Evolutionary conservation across 2,888 invertebrate genomes (phyloP).

Genomic region (Ichneumon xanthorius): DNA sequence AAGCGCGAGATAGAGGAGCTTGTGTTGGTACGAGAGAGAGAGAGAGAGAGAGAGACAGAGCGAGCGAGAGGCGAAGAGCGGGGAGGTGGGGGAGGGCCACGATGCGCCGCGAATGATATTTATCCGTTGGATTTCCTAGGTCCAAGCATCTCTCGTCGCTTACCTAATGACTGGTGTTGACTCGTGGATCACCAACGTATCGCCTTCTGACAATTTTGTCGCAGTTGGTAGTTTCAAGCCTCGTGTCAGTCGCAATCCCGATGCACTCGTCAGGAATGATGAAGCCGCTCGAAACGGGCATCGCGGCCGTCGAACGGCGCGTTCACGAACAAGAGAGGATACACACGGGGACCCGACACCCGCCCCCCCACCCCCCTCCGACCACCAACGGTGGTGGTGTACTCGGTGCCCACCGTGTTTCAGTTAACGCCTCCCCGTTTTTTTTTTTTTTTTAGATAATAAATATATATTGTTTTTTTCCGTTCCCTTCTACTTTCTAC

Average conservation of each 20-base stretch:
- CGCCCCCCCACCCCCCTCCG: slow-evolving; percentile 25
- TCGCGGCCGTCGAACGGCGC: slow-evolving; percentile 75
- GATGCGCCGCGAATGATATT: slow-evolving; percentile 52
- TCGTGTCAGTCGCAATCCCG: slow-evolving; percentile 66
- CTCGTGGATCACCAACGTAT: slow-evolving; percentile 68
- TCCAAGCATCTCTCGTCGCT: slow-evolving; percentile 45
- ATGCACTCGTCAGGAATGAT: slow-evolving; percentile 73
- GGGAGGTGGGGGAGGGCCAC: slow-evolving; percentile 15
- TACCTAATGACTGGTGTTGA: slow-evolving; percentile 68
- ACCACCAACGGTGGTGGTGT: slow-evolving; percentile 49
- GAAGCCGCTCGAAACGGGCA: slow-evolving; percentile 76
- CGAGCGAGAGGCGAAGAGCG: slow-evolving; percentile 14
- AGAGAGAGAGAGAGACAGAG: slow-evolving; percentile 23
- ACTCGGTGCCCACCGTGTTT: slow-evolving; percentile 58
- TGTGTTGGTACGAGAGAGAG: neutral
- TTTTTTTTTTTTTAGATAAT: neutral
- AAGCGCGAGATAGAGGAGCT: slow-evolving; percentile 13
- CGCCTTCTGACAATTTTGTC: slow-evolving; percentile 60
- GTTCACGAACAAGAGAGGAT: slow-evolving; percentile 38
- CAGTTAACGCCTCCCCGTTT: slow-evolving; percentile 54
- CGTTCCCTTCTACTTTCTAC: neutral
- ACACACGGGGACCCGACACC: slow-evolving; percentile 32
- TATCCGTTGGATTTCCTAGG: slow-evolving; percentile 8
- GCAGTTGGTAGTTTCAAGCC: slow-evolving; percentile 43
- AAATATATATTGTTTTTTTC: neutral